Conservation (phyloP, 2,797 vertebrate species). For the Phrynocephalus forsythii region DNA sequence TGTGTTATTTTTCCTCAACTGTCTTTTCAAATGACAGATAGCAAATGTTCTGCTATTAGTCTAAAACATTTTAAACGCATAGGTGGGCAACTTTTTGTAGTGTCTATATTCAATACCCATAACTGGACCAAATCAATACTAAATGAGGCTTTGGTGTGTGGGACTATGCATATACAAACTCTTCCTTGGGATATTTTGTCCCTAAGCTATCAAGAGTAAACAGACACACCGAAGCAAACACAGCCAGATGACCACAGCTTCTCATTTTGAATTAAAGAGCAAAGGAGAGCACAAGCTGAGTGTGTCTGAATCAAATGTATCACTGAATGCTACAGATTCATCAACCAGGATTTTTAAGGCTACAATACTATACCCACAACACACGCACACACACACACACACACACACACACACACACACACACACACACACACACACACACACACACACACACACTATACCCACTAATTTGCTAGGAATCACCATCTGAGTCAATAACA, state of each 20-base stretch:
- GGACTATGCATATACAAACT: neutral
- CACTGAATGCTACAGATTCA: neutral
- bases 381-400: no score
- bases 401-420: no score
- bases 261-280: slow-evolving; percentile 51
- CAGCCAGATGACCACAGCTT: slow-evolving; percentile 39
- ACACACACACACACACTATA: no score
- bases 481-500: neutral
- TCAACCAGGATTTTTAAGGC: neutral
- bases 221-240: slow-evolving; percentile 5
- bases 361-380: neutral
- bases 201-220: neutral
- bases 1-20: slow-evolving; percentile 24
- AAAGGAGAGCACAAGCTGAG: slow-evolving; percentile 32
- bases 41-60: neutral
- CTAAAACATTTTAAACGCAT: neutral
- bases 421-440: no score
- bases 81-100: neutral
- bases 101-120: neutral
- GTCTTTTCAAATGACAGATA: slow-evolving; percentile 46
- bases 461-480: neutral
- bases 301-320: neutral
- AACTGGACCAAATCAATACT: neutral
- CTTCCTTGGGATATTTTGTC: neutral
- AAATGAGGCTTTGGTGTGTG: no score